phyloP scores from a whole-genome alignment of 2,797 vertebrate species.

The Pangasius larnaudii region DNA sequence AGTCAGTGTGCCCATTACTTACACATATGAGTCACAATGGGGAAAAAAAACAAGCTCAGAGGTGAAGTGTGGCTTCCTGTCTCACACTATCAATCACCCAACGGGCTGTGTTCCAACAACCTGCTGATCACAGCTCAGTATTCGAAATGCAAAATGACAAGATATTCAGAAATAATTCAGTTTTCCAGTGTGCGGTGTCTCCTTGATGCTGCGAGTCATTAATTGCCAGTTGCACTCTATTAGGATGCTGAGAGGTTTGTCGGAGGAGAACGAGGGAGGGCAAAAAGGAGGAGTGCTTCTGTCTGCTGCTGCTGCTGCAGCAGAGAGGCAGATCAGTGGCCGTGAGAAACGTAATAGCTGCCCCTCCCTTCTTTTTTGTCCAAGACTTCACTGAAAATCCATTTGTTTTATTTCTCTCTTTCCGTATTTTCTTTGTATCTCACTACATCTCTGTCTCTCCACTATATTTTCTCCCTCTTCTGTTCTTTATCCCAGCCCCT shows the following conservation, averaged over 20 bases:
- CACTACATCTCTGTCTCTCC: constrained; percentile 8
- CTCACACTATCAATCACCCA: neutral
- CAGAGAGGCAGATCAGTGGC: constrained; percentile 41
- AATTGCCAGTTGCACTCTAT: constrained; percentile 69
- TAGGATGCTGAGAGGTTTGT: constrained; percentile 64
- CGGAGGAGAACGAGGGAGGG: constrained; percentile 38
- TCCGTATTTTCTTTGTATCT: constrained; percentile 12
- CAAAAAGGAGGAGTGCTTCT: constrained; percentile 55
- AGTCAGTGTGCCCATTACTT: neutral
- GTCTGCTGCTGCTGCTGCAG: constrained; percentile 47
- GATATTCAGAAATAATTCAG: constrained; percentile 70
- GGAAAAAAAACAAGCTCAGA: neutral
- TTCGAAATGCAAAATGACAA: constrained; percentile 63
- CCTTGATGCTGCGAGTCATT: constrained; percentile 61
- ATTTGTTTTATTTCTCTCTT: constrained; percentile 39
- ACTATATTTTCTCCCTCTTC: neutral
- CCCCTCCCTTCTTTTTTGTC: constrained; percentile 54
- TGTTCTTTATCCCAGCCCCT: neutral
- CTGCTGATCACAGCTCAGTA: constrained; percentile 54
- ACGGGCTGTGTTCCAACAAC: constrained; percentile 37
- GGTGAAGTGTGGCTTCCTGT: constrained; percentile 1
- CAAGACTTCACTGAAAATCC: constrained; percentile 51
- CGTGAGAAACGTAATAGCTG: constrained; percentile 25
- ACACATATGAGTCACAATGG: neutral
- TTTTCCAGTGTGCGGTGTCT: constrained; percentile 57